Evolutionary conservation across 2,797 vertebrate genomes (phyloP), one percentile per base, ranked within the genome.

Genomic region (Malacoraja senta): DNA sequence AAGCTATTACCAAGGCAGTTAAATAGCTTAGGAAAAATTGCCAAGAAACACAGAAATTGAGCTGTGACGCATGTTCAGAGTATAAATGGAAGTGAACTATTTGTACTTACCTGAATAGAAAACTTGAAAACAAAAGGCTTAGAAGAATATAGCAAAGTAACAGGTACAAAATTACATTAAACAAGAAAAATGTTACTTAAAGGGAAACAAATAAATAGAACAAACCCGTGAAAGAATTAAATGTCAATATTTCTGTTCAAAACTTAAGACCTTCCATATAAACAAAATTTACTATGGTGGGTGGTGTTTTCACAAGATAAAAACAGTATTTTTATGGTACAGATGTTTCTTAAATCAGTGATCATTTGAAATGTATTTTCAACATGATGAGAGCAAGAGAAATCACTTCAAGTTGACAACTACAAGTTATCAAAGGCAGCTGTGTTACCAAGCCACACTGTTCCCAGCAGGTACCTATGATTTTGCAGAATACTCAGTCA

Each of bases 101-200:
- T 95, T 93, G 92, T 94, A 94, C 95, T 95, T 95, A 95, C 94
- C 94, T 94, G 93, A 93, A 94, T 93, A 58, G 94, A 94, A 93
- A 93, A 93, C 94, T 94, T 95, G 93, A 93, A 94, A 94, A 94
- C 94, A 86, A 94, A 88, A 95, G 93, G 93, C 94, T 94, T 86
- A 93, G 93, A 93, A 94, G 88, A 94, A 94, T 94, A 94, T 93
- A 93, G 71, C 94, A n/a, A 78, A 12, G 92, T 61, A 93, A 93
- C 68, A 93, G 93, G 93, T 65, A 93, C 12, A 44, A 93, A 94
- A 68, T 3, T 93, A 65, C 1, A 88, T 65, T 88, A 35, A 91
- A 91, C 71, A 91, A 93, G 63, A 21, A 24, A 86, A 86, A 93
- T n/a, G 32, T 91, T 91, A 88, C 91, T 93, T 90, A 76, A 61